Base-by-base conservation (phyloP, 1,140 invertebrate species). In the Drosophila kohkoa region DNA sequence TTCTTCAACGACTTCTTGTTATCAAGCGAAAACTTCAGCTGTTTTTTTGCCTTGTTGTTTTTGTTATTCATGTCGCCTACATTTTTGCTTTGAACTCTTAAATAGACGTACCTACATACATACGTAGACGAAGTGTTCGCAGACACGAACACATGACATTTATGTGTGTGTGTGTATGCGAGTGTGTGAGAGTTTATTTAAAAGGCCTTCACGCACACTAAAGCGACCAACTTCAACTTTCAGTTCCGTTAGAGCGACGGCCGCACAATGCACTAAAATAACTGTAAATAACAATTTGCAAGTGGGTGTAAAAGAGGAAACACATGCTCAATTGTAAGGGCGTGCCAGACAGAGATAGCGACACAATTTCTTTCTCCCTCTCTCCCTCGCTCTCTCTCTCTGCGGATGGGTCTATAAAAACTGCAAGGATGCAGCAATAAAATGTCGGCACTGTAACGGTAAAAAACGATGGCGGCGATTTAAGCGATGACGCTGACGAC, bases 351-450 rank as follows among this genome's bases (percentile, higher is more conserved):
- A 70, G 71, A 54, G 67, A 68, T 15, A 46, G 46, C 13, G 16
- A 38, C 35, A 38, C 7, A 7, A 38, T 25, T 25, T 25, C 11
- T 10, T 10, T 10, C 35, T 3, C 6, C 10, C 20, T 55, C 30
- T 15, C n/a, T 49, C 25, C 28, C 5, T 13, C 16, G n/a, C n/a
- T 20, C 7, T 55, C 13, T 41, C 15, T 10, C 8, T 32, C 7
- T 77, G 79, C 51, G 69, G 80, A 87, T 71, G 80, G 69, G 83
- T 87, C 83, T 82, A 87, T 87, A 83, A 88, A 86, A 83, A 83
- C 71, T 88, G 85, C 83, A 88, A 89, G 83, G 83, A 88, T 88
- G 85, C 83, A 89, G 80, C 81, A 89, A 88, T 87, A 87, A 87
- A 87, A 74, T 87, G 83, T 77, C 68, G 68, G 68, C 78, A 65